Base-by-base conservation (phyloP, 1,140 invertebrate genomes). In the Halesus radiatus region DNA sequence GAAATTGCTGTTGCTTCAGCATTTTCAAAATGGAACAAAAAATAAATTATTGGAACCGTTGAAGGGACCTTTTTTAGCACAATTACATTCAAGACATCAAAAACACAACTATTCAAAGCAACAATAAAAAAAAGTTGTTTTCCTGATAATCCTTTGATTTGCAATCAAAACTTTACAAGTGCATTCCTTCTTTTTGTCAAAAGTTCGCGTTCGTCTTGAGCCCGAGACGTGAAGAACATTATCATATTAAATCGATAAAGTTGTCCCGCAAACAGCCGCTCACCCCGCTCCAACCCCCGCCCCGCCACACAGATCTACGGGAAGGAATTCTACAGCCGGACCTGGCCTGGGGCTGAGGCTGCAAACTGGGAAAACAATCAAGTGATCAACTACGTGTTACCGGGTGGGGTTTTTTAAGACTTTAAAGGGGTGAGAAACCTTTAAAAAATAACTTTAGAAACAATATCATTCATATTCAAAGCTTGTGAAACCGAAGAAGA, bases 291-390 rank as follows among this genome's bases (percentile, higher is more conserved):
- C 15, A 32, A 8, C n/a, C 15, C 2, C 26, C n/a, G 32, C 26
- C 64, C n/a, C n/a, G 3, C 2, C 13, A 50, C n/a, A 18, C 8
- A 3, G n/a, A 18, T 20, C 66, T 18, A 13, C 16, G 29, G 5
- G 66, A 7, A 20, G n/a, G 37, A 70, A 70, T 50, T 70, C 66
- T 70, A 15, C 5, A 50, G 32, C 37, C 56, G 22, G 58, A 18
- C 74, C 32, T 45, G 37, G 37, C 3, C 37, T n/a, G n/a, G n/a
- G n/a, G n/a, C 37, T 10, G 37, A 45, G 37, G 37, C 37, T 13
- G 37, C 37, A 10, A 45, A 7, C 74, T 60, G 54, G 58, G 76
- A 81, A 81, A 81, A 81, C 80, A 81, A 81, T 81, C 68, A 56
- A 75, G 75, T 78, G 76, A 78, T 78, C 75, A 78, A 81, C 20